Conservation (phyloP, 2,888 invertebrate genomes). For the Syritta pipiens region DNA sequence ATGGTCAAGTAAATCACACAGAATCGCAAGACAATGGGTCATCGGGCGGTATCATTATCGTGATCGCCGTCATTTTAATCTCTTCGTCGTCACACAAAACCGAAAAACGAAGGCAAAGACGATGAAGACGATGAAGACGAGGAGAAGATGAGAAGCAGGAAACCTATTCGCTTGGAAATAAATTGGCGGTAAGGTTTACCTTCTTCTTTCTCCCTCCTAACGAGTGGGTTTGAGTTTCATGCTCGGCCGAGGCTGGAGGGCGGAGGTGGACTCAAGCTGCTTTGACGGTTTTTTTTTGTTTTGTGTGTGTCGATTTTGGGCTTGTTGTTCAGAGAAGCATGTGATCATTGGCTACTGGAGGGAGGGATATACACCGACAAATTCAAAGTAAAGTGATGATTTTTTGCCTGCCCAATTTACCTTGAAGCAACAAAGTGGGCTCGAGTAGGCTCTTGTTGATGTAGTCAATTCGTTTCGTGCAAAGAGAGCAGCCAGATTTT, state of each 20-base stretch:
- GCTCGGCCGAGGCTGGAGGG: slow-evolving; percentile 12
- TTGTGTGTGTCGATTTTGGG: neutral
- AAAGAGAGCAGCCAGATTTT: too few relatives aligned
- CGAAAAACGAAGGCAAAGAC: slow-evolving; percentile 2
- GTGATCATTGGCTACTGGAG: slow-evolving; percentile 25
- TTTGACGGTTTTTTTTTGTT: neutral
- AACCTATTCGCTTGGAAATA: slow-evolving; percentile 46
- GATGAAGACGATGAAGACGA: neutral
- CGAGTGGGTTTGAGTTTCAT: slow-evolving; percentile 24
- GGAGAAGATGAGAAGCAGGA: slow-evolving; percentile 40
- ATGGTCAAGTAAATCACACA: slow-evolving; percentile 65
- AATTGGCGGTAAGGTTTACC: slow-evolving; percentile 46
- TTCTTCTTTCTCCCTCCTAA: slow-evolving; percentile 36
- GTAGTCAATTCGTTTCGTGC: too few relatives aligned
- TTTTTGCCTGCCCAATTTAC: too few relatives aligned
- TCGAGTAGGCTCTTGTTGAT: too few relatives aligned
- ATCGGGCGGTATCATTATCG: slow-evolving; percentile 60
- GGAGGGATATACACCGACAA: too few relatives aligned
- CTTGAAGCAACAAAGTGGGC: too few relatives aligned
- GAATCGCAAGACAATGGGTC: slow-evolving; percentile 61
- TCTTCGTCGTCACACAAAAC: slow-evolving; percentile 5
- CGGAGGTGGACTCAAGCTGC: neutral
- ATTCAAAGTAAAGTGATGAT: too few relatives aligned
- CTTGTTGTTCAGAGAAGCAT: slow-evolving; percentile 2
- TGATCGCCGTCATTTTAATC: slow-evolving; percentile 62